Percentiles rank a stretch among this genome's conserved stretches.
phyloP scores from a whole-genome alignment of 2,113 vertebrate genomes.

The Equus przewalskii region DNA sequence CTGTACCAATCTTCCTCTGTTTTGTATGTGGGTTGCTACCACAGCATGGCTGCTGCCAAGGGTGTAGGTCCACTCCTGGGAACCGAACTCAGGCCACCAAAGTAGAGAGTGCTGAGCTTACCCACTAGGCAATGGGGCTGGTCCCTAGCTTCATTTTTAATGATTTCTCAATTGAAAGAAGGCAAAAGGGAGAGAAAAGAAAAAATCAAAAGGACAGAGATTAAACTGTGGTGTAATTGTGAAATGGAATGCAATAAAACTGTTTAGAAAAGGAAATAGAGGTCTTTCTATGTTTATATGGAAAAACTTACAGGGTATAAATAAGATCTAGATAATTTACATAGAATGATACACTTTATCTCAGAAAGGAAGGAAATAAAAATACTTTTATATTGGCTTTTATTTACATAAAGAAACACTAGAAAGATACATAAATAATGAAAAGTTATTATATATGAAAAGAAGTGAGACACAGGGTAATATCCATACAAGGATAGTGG shows the following conservation, averaged over 20 bases:
- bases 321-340: background rate
- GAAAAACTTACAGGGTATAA: background rate
- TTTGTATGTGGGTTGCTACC: no score
- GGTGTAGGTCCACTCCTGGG: no score
- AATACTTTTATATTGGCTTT: background rate
- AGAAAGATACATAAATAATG: background rate
- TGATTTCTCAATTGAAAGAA: background rate
- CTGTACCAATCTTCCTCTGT: no score
- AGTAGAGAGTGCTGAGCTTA: no score
- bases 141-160: background rate
- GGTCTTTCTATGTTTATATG: background rate
- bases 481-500: background rate
- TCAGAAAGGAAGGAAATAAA: background rate
- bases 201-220: background rate
- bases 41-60: no score
- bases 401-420: background rate
- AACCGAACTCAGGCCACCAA: no score
- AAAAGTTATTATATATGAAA: background rate
- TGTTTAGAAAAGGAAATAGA: background rate
- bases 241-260: background rate
- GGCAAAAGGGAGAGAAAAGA: background rate
- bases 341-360: background rate
- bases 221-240: background rate
- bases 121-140: no score
- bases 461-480: background rate